Conservation (phyloP, 2,888 invertebrate genomes). For the Dascillus cervinus region DNA sequence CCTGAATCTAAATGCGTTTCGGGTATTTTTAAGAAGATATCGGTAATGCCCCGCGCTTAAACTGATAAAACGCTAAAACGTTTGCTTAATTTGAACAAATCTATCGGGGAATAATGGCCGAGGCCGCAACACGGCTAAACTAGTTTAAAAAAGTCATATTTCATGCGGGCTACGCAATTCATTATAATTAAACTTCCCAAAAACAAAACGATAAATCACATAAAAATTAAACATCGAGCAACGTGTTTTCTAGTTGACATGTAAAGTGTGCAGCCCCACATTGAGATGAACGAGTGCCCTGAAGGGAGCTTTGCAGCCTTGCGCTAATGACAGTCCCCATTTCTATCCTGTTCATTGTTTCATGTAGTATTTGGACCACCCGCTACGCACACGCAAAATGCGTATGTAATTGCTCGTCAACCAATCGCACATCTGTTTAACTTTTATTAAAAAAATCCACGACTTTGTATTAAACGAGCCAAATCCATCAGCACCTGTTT, state of each 20-base stretch:
- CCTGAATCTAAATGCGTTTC: too few species aligned
- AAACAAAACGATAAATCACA: slow-evolving; percentile 16
- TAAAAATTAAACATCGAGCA: slow-evolving; percentile 14
- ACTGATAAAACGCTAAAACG: too few species aligned
- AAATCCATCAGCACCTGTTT: slow-evolving; percentile 20
- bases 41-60: too few species aligned
- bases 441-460: too few species aligned
- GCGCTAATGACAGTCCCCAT: slow-evolving; percentile 3
- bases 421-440: too few species aligned
- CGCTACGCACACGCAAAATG: slow-evolving; percentile 8
- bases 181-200: slow-evolving; percentile 17
- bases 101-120: too few species aligned
- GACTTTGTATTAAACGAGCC: slow-evolving; percentile 3
- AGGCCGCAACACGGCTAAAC: too few species aligned
- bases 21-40: too few species aligned
- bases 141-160: slow-evolving; percentile 9
- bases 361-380: slow-evolving; percentile 13
- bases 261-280: slow-evolving; percentile 14
- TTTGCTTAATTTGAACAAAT: too few species aligned
- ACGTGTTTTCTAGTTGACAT: slow-evolving; percentile 14
- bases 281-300: slow-evolving; percentile 13
- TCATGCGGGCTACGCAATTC: slow-evolving; percentile 12
- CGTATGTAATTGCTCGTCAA: slow-evolving; percentile 14
- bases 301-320: slow-evolving; percentile 10
- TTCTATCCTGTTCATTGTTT: slow-evolving; percentile 15